Evolutionary conservation across 2,113 vertebrate genomes (phyloP).

Genomic region (Bos indicus): DNA sequence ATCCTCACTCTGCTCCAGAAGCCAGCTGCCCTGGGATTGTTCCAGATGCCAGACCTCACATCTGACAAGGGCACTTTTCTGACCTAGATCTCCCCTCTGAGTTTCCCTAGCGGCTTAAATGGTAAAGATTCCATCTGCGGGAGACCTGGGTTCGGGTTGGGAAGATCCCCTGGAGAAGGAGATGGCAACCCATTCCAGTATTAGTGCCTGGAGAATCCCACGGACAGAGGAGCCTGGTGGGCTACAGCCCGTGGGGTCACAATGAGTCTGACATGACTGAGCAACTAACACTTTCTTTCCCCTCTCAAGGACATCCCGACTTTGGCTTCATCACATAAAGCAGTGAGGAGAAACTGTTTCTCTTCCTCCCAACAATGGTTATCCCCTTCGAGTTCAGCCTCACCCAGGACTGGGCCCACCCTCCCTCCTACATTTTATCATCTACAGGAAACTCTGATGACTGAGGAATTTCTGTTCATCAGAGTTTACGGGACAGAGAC

Average conservation of each 20-base stretch:
- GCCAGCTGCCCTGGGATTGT: background rate
- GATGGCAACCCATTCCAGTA: background rate
- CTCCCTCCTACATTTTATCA: background rate
- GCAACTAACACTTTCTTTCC: background rate
- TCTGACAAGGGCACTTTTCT: slow-evolving; percentile 7
- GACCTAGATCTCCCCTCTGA: background rate
- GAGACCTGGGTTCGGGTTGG: background rate
- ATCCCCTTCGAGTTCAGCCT: background rate
- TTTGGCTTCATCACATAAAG: background rate
- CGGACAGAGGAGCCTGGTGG: background rate
- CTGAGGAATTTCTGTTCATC: background rate
- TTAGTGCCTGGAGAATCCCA: background rate
- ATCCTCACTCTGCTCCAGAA: background rate
- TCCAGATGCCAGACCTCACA: slow-evolving; percentile 27
- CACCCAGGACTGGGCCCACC: background rate
- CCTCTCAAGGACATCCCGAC: slow-evolving; percentile 9
- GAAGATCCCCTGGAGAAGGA: background rate
- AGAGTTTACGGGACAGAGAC: background rate
- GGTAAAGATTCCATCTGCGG: background rate
- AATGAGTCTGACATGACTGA: background rate
- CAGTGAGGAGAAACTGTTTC: background rate
- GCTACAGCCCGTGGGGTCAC: background rate
- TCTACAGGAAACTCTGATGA: background rate
- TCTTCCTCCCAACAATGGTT: background rate
- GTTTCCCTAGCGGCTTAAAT: background rate